Base-by-base conservation (phyloP, 2,113 vertebrate species). In the Elanoides forficatus region DNA sequence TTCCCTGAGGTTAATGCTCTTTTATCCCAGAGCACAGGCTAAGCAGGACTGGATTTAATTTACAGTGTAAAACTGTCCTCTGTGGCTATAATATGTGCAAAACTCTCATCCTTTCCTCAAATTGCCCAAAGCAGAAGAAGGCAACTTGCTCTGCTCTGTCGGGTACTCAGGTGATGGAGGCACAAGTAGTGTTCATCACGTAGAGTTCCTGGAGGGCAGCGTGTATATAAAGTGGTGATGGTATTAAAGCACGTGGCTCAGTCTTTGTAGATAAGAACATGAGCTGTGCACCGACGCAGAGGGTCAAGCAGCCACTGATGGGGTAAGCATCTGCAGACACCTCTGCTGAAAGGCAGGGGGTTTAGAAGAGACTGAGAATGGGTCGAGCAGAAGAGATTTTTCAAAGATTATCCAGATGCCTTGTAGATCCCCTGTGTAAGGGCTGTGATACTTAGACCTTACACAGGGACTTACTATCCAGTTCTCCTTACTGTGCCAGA, bases 181-280 rank as follows among this genome's bases (percentile, higher is more conserved):
- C 9, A 36, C 10, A 20, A 0, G 2, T 13, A 45, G 15, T 1
- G 1, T 55, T 48, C 48, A 43, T 23, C 58, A 52, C 4, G 0
- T 6, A 38, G 32, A 2, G 0, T 27, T 55, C 30, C 36, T 30
- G 48, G 19, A 63, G 42, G 15, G 42, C 36, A 82, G 19, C 25
- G 55, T 1, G 0, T 67, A 12, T 15, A 26, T 45, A 3, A 67
- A 73, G 25, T 13, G 19, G 8, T 42, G 60, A 20, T 2, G 6
- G 9, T 55, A 7, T 67, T 42, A 67, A 53, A 86, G 21, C 21
- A 22, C 5, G 3, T 8, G 29, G 18, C 56, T 81, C 29, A 9
- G 36, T 15, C 30, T 42, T 40, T 3, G 0, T 12, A 38, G 81
- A 8, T 23, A 11, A 42, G 42, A 40, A 18, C 7, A 5, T 2